Evolutionary conservation across 2,888 invertebrate genomes (phyloP).

Genomic region (Drosophila eohydei): DNA sequence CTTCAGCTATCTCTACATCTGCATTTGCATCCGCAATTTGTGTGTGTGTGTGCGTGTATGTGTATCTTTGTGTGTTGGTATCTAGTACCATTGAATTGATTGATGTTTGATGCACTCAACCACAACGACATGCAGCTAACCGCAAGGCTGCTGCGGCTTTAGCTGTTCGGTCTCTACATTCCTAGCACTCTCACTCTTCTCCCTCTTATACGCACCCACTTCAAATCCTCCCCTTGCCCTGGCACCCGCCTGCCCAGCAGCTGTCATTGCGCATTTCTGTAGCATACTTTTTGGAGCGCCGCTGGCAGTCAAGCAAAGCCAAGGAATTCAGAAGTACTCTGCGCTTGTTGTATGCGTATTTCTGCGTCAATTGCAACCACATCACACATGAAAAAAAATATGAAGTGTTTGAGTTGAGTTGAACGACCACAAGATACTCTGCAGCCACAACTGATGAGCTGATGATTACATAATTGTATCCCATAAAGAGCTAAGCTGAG

Average conservation of each 20-base stretch:
- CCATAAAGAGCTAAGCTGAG: not conserved
- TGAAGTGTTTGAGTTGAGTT: not conserved
- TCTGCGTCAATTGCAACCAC: constrained; percentile 31
- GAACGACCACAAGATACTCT: not conserved
- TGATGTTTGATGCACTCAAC: constrained; percentile 80
- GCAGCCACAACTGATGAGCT: not conserved
- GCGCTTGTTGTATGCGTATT: constrained; percentile 22
- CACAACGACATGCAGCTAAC: constrained; percentile 76
- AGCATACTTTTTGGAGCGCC: constrained; percentile 64
- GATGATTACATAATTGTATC: not conserved
- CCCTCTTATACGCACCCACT: not conserved
- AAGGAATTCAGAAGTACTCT: constrained; percentile 51
- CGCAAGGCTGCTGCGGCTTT: constrained; percentile 61
- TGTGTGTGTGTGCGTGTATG: constrained; percentile 24
- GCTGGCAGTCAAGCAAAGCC: constrained; percentile 42
- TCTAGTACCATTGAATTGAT: constrained; percentile 77
- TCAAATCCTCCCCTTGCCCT: not conserved
- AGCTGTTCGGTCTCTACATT: constrained; percentile 6
- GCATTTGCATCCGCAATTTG: constrained; percentile 19
- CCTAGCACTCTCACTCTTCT: constrained; percentile 1
- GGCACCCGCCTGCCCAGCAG: constrained; percentile 4
- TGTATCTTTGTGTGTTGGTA: constrained; percentile 40
- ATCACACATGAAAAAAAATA: constrained; percentile 15
- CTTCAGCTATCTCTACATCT: constrained; percentile 26
- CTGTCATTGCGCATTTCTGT: constrained; percentile 71